phyloP scores from a whole-genome alignment of 1,140 invertebrate species.

The Pentalonia nigronervosa region DNA sequence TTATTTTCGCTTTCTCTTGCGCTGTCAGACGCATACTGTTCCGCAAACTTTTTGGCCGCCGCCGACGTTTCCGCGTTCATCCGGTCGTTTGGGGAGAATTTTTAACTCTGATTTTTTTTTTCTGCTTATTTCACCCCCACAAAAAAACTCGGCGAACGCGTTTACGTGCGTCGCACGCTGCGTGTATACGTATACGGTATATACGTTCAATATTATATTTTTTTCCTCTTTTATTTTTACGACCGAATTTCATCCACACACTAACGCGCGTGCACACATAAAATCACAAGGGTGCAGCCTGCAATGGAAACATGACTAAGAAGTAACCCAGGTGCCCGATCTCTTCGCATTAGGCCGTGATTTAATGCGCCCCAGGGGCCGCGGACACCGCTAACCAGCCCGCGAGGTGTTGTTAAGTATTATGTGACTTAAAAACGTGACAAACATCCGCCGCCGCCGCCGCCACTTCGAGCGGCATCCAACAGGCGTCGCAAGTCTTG shows the following conservation, averaged over 20 bases:
- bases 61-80: not conserved
- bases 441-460: not conserved
- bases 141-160: not conserved
- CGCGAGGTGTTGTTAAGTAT: not conserved
- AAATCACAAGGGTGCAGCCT: not conserved
- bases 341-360: slow-evolving; percentile 34
- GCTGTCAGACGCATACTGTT: slow-evolving; percentile 41
- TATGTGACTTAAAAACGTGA: slow-evolving; percentile 48
- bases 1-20: not conserved
- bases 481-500: not conserved
- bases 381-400: not conserved
- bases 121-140: not conserved
- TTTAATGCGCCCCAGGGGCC: slow-evolving; percentile 33
- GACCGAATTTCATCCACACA: not conserved
- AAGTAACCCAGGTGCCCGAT: slow-evolving; percentile 54
- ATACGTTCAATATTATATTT: not conserved
- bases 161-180: not conserved
- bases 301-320: slow-evolving; percentile 49
- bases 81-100: not conserved
- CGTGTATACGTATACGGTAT: no score
- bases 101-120: not conserved
- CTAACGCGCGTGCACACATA: not conserved
- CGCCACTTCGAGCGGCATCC: not conserved
- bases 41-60: not conserved
- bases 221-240: slow-evolving; percentile 15